Base-by-base conservation (phyloP, 2,888 invertebrate genomes). In the Beris chalybata region DNA sequence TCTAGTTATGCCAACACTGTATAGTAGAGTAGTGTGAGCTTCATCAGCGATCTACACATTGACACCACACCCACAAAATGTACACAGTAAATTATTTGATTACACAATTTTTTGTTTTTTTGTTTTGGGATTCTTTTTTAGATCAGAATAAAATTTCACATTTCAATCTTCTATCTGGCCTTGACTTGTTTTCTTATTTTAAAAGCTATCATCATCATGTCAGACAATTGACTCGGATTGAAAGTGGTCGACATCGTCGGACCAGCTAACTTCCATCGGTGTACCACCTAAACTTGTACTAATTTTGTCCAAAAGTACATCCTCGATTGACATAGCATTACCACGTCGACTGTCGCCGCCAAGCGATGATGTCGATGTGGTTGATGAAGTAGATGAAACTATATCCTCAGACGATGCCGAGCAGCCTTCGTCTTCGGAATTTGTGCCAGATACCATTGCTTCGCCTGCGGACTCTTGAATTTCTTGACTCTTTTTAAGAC, bases 401-500 rank as follows among this genome's bases (percentile, higher is more conserved):
- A 77, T 77, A 70, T 79, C 77, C 74, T 83, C 78, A 9, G 82
- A 80, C 45, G 83, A 84, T 6, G 82, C 83, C 69, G 83, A 77
- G 65, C 79, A 83, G 71, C 83, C 83, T 72, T 85, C 85, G 71
- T 85, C 85, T 72, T 86, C 85, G 0, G 85, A 85, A 71, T 85
- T 84, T 67, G 84, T 84, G 67, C 85, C 87, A n/a, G 87, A 87
- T 43, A 88, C 87, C 81, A 87, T 86, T 0, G 86, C 86, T 75
- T 87, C 87, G 30, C 86, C 87, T 3, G 87, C 87, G 1, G 87
- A 84, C 73, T 86, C 86, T 73, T 87, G 87, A 13, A 87, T 87
- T 70, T 81, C 78, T 69, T 80, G 80, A 66, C 74, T 76, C 71
- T 80, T 81, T 69, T 80, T 79, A 4, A 74, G 70, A 12, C 73